Conservation (phyloP, 2,888 invertebrate genomes). For the Tipula vernalis region DNA sequence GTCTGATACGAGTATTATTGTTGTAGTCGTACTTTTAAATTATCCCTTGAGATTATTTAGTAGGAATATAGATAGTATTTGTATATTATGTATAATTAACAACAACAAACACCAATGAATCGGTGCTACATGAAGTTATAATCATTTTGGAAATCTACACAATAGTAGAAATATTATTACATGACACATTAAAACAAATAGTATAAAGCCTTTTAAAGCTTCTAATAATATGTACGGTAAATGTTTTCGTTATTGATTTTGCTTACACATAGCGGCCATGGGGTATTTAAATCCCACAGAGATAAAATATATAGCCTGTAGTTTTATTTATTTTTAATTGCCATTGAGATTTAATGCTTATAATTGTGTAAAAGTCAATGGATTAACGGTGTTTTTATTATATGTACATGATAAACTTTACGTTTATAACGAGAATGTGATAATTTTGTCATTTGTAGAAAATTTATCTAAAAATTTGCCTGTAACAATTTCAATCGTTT, state of each 20-base stretch:
- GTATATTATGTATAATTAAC: too few species aligned
- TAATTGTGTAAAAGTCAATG: background rate
- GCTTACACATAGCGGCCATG: background rate
- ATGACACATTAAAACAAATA: too few species aligned
- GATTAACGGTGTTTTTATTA: background rate
- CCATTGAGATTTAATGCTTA: background rate
- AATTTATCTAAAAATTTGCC: background rate
- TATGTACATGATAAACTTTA: background rate
- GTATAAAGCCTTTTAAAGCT: too few species aligned
- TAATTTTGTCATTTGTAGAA: background rate
- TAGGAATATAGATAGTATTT: too few species aligned
- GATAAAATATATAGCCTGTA: background rate
- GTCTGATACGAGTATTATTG: background rate
- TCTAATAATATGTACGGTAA: too few species aligned
- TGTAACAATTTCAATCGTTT: background rate
- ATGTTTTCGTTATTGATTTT: background rate
- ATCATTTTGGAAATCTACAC: too few species aligned
- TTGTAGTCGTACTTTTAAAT: too few species aligned
- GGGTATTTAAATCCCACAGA: background rate
- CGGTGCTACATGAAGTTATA: too few species aligned
- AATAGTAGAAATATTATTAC: too few species aligned
- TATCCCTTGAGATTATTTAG: too few species aligned
- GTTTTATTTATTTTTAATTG: background rate
- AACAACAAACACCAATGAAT: too few species aligned
- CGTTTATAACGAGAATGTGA: background rate